Percentiles rank a stretch among this genome's conserved stretches.
Evolutionary conservation across 2,113 vertebrate species (phyloP).

Genomic region (Struthidea cinerea): DNA sequence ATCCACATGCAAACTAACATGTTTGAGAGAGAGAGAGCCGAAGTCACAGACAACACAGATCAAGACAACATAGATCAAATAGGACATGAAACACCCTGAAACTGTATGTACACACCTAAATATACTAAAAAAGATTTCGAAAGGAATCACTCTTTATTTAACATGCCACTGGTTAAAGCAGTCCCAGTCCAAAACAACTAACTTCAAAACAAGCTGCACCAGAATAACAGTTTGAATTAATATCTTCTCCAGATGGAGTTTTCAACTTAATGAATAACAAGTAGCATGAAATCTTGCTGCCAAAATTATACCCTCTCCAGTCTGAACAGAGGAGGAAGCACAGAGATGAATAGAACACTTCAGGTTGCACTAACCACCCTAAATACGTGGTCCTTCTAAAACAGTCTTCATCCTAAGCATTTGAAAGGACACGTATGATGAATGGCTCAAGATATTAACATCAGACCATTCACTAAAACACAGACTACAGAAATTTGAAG

Average conservation of each 20-base stretch:
- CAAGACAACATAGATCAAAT: background rate
- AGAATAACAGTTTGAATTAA: background rate
- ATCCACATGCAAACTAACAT: background rate
- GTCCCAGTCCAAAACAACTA: background rate
- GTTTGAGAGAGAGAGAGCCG: background rate
- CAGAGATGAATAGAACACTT: background rate
- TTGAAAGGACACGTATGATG: rapidly evolving
- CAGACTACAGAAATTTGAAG: background rate
- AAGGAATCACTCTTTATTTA: background rate
- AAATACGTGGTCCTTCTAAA: background rate
- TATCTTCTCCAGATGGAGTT: background rate
- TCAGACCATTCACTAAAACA: background rate
- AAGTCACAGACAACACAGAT: background rate
- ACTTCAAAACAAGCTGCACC: background rate
- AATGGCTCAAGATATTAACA: background rate
- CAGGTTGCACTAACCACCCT: background rate
- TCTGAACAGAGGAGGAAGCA: background rate
- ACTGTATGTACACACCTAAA: background rate
- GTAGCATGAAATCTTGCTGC: background rate
- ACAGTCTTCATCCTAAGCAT: background rate
- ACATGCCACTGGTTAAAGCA: background rate
- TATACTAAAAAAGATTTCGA: background rate
- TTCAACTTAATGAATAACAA: background rate
- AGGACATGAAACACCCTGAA: background rate
- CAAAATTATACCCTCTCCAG: background rate